These are phyloP conservation scores for Latrodectus hesperus DNA, from an alignment of 2,888 invertebrate genomes.

Conservation along the genomic window DNA sequence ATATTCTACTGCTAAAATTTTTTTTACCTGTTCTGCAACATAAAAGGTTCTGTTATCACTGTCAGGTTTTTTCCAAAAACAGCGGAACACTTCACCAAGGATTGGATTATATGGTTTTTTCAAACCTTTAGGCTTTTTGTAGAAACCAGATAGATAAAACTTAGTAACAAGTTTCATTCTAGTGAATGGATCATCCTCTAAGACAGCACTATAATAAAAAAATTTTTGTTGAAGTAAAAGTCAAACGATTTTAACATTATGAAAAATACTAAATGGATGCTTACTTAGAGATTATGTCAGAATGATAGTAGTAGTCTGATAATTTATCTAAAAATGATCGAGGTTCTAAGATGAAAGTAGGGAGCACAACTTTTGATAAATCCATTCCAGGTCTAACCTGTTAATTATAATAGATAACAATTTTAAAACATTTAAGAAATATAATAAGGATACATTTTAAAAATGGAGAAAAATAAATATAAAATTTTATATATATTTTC, in stretches of 20 bases:
- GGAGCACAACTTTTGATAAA: slow-evolving; percentile 91
- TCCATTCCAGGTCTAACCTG: slow-evolving; percentile 95
- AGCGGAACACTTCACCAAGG: slow-evolving; percentile 92
- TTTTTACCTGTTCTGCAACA: slow-evolving; percentile 88
- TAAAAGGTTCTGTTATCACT: slow-evolving; percentile 91
- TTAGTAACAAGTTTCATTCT: slow-evolving; percentile 90
- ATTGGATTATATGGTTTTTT: slow-evolving; percentile 98
- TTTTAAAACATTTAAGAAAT: too few relatives aligned
- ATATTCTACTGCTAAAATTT: not conserved
- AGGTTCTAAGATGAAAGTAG: slow-evolving; percentile 95
- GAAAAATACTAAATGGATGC: slow-evolving; percentile 1
- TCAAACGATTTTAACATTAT: not conserved
- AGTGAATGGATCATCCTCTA: slow-evolving; percentile 89
- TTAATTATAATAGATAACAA: too few relatives aligned
- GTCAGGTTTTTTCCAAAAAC: slow-evolving; percentile 88
- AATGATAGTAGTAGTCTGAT: slow-evolving; percentile 94
- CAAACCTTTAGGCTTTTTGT: slow-evolving; percentile 94
- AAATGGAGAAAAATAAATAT: too few relatives aligned
- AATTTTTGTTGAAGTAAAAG: not conserved
- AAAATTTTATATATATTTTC: too few relatives aligned
- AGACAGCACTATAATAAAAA: slow-evolving; percentile 81
- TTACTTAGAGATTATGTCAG: slow-evolving; percentile 89
- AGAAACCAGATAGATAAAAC: slow-evolving; percentile 95
- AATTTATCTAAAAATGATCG: slow-evolving; percentile 94
- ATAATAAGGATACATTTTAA: too few relatives aligned